Conservation (phyloP, 2,888 invertebrate genomes). For the Lasioglossum vierecki region DNA sequence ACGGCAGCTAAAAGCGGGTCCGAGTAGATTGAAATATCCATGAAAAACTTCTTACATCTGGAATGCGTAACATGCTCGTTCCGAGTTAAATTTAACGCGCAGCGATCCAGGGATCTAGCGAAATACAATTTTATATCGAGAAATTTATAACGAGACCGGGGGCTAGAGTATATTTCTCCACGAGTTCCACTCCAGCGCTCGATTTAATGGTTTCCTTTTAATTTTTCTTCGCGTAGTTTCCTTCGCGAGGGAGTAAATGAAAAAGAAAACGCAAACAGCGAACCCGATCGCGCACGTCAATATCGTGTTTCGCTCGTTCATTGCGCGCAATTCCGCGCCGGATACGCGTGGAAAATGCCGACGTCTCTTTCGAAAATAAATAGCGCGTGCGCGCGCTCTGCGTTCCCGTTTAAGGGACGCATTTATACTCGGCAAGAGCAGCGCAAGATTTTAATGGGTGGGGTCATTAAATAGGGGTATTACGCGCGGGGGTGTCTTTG, state of each 20-base stretch:
- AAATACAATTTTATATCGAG: background rate
- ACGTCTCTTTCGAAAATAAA: slow-evolving; percentile 6
- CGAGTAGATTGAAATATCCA: background rate
- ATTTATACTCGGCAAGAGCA: slow-evolving; percentile 35
- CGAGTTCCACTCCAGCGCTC: background rate
- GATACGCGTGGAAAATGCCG: background rate
- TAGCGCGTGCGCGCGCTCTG: slow-evolving; percentile 6
- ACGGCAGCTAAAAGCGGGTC: background rate
- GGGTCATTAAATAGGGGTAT: slow-evolving; percentile 33
- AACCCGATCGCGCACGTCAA: background rate
- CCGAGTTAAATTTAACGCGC: background rate
- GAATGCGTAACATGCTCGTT: background rate
- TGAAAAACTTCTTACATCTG: background rate
- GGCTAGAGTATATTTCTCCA: background rate
- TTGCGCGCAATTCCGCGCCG: too few relatives aligned
- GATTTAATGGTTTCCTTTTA: slow-evolving; percentile 9
- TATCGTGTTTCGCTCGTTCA: background rate
- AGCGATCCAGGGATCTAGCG: background rate
- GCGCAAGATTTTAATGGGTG: slow-evolving; percentile 52
- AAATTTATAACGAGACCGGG: background rate
- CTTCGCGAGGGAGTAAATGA: background rate
- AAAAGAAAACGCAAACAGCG: background rate
- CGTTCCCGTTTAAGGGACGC: slow-evolving; percentile 14
- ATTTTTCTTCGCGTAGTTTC: background rate
- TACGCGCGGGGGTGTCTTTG: slow-evolving; percentile 37